Conservation (phyloP, 1,140 invertebrate genomes). For the Orchestia grillus region DNA sequence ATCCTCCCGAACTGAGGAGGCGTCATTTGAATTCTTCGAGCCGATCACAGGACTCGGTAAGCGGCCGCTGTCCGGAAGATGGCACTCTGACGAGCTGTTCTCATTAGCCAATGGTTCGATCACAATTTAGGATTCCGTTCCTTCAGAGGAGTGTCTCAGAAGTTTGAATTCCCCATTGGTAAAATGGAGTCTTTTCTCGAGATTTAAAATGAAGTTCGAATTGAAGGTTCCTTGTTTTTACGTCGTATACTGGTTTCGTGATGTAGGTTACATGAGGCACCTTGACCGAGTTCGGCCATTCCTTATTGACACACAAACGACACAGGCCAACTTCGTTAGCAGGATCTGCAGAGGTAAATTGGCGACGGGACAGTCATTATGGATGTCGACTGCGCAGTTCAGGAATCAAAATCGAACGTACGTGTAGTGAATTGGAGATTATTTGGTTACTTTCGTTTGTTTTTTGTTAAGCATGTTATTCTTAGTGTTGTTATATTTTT, state of each 20-base stretch:
- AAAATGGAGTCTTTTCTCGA: not conserved
- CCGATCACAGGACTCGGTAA: not conserved
- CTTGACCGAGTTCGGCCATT: not conserved
- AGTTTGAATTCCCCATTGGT: not conserved
- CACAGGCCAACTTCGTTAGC: not conserved
- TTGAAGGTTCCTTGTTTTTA: not conserved
- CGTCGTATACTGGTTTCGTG: not conserved
- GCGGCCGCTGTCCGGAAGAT: not conserved
- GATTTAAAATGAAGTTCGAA: not conserved
- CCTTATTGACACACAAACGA: not conserved
- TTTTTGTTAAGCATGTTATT: not conserved
- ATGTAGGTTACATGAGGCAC: not conserved
- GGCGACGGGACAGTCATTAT: not conserved
- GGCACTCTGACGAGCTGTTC: not conserved
- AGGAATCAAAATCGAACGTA: not conserved
- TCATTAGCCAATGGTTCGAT: conserved; percentile 15
- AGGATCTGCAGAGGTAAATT: not conserved
- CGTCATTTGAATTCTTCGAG: not conserved
- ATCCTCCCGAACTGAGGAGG: not conserved
- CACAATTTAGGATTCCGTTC: not conserved
- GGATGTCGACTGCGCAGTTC: not conserved
- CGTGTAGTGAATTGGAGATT: not conserved
- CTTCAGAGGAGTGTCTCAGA: not conserved
- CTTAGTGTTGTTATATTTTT: not conserved
- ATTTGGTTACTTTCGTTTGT: not conserved